Percentiles rank a stretch among this genome's conserved stretches.
phyloP scores from a whole-genome alignment of 1,140 invertebrate species.

The Aphidius gifuensis region DNA sequence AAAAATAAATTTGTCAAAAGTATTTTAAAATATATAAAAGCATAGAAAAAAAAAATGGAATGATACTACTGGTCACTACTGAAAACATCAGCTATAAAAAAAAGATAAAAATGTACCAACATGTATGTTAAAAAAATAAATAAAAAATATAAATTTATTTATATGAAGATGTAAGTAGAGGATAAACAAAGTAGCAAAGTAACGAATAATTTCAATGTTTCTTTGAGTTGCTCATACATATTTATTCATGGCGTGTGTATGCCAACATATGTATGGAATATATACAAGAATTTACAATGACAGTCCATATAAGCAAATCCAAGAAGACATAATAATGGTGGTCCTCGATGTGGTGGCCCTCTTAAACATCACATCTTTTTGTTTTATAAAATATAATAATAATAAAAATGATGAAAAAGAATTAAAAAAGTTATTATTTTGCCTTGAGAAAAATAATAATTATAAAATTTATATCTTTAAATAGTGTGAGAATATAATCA shows the following conservation, averaged over 20 bases:
- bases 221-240: slow-evolving; percentile 36
- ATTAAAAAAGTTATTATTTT: too few relatives aligned
- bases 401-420: too few relatives aligned
- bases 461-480: too few relatives aligned
- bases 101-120: slow-evolving; percentile 22
- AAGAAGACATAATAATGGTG: slow-evolving; percentile 23
- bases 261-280: slow-evolving; percentile 24
- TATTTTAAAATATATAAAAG: not conserved
- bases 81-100: slow-evolving; percentile 5
- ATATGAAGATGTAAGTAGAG: too few relatives aligned
- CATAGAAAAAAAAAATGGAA: not conserved
- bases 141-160: too few relatives aligned
- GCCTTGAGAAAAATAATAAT: too few relatives aligned
- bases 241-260: slow-evolving; percentile 37
- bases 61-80: not conserved
- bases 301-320: slow-evolving; percentile 39
- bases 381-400: too few relatives aligned
- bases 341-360: too few relatives aligned
- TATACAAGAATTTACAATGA: slow-evolving; percentile 18
- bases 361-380: too few relatives aligned
- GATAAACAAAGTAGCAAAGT: slow-evolving; percentile 22
- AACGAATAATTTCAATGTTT: slow-evolving; percentile 39
- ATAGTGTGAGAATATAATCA: too few relatives aligned
- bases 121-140: too few relatives aligned
- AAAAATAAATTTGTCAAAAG: not conserved